phyloP scores from a whole-genome alignment of 2,888 invertebrate species.

The Sarcophaga caerulescens region DNA sequence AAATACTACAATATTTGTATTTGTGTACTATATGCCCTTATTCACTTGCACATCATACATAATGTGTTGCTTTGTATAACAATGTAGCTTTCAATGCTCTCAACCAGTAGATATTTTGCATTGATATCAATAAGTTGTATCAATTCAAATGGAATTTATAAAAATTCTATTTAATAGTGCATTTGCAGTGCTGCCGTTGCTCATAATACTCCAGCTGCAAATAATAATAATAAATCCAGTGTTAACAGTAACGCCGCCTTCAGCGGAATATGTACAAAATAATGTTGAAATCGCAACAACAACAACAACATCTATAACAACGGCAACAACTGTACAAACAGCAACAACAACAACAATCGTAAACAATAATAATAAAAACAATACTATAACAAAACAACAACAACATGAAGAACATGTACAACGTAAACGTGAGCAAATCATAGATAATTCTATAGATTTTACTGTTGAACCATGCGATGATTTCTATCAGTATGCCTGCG shows the following conservation, averaged over 20 bases:
- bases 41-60: constrained; percentile 57
- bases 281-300: constrained; percentile 30
- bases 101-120: constrained; percentile 66
- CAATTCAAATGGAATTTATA: constrained; percentile 66
- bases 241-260: constrained; percentile 43
- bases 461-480: constrained; percentile 64
- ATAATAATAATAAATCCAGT: constrained; percentile 43
- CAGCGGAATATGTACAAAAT: constrained; percentile 37
- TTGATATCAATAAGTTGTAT: constrained; percentile 66
- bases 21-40: constrained; percentile 62
- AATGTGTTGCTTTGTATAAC: constrained; percentile 66
- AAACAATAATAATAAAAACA: constrained; percentile 51
- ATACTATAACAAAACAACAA: constrained; percentile 26
- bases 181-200: constrained; percentile 62
- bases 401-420: constrained; percentile 10
- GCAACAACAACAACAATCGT: background rate
- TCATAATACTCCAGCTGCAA: constrained; percentile 56
- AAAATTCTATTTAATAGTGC: constrained; percentile 67
- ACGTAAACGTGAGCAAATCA: constrained; percentile 61
- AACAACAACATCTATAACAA: background rate
- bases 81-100: constrained; percentile 66
- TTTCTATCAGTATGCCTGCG: constrained; percentile 67
- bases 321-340: constrained; percentile 1
- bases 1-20: background rate
- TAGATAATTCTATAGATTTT: constrained; percentile 65